phyloP scores from a whole-genome alignment of 2,113 vertebrate genomes.

The Engraulis encrasicolus region DNA sequence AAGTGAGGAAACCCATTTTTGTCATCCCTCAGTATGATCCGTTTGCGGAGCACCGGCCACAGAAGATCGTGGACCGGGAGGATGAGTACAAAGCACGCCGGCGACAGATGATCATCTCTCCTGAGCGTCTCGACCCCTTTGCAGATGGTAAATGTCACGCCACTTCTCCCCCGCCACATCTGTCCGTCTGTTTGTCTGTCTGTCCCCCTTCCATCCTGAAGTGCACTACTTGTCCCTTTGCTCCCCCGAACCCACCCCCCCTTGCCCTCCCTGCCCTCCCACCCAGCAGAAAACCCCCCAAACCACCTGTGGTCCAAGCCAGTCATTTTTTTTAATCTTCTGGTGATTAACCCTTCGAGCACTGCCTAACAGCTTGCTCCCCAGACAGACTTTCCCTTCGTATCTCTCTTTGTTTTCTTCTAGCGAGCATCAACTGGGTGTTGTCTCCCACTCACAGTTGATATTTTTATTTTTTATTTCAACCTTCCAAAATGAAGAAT shows the following conservation, averaged over 20 bases:
- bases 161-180: slow-evolving; percentile 29
- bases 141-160: slow-evolving; percentile 91
- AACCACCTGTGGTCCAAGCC: slow-evolving; percentile 48
- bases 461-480: background rate
- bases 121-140: slow-evolving; percentile 97
- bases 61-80: slow-evolving; percentile 95
- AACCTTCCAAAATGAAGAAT: slow-evolving; percentile 7
- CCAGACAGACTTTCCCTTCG: slow-evolving; percentile 65
- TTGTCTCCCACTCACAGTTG: background rate
- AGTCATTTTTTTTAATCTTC: slow-evolving; percentile 43
- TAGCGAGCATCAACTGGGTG: background rate
- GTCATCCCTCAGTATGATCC: slow-evolving; percentile 87
- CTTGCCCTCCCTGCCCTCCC: no score
- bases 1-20: background rate
- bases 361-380: slow-evolving; percentile 71
- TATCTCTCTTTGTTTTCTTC: slow-evolving; percentile 49
- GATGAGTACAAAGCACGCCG: slow-evolving; percentile 97
- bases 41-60: slow-evolving; percentile 94
- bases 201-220: slow-evolving; percentile 47
- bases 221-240: slow-evolving; percentile 46
- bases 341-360: slow-evolving; percentile 75
- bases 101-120: slow-evolving; percentile 98
- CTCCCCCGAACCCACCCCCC: slow-evolving; percentile 29
- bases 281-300: no score
- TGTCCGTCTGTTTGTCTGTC: slow-evolving; percentile 34